Conservation (phyloP, 2,888 invertebrate genomes). For the Periphyllus acericola region DNA sequence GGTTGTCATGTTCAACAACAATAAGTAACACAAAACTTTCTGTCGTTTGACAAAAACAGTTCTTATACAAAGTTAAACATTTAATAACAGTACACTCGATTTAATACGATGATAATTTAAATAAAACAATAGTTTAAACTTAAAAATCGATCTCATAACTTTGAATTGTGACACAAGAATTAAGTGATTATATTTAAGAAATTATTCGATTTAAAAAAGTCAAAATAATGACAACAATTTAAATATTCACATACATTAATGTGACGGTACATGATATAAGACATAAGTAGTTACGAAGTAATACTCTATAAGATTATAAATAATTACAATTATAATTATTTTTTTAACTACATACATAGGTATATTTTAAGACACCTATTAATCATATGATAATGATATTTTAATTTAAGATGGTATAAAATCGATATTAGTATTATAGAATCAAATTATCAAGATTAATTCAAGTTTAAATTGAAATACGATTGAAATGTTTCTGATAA, state of each 20-base stretch:
- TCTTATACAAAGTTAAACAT: not conserved
- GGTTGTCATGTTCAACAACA: slow-evolving; percentile 39
- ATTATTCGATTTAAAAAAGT: not conserved
- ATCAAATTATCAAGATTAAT: slow-evolving; percentile 29
- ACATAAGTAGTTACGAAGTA: not conserved
- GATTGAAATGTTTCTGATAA: slow-evolving; percentile 31
- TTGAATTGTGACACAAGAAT: not conserved
- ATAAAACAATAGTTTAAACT: not conserved
- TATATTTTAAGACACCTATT: not conserved
- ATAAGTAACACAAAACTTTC: slow-evolving; percentile 43
- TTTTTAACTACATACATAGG: not conserved
- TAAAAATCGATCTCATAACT: not conserved
- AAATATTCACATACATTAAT: not conserved
- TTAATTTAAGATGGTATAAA: not conserved
- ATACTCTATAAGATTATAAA: not conserved
- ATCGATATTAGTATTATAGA: not conserved
- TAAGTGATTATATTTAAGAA: not conserved
- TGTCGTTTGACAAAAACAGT: slow-evolving; percentile 13
- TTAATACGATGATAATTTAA: not conserved
- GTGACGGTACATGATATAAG: not conserved
- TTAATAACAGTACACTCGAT: not conserved
- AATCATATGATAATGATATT: slow-evolving; percentile 29
- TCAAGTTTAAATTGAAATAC: slow-evolving; percentile 11
- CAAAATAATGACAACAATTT: not conserved
- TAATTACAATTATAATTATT: not conserved